These are phyloP conservation scores for Cetonia aurata DNA, from an alignment of 2,888 invertebrate genomes.

Conservation along the genomic window DNA sequence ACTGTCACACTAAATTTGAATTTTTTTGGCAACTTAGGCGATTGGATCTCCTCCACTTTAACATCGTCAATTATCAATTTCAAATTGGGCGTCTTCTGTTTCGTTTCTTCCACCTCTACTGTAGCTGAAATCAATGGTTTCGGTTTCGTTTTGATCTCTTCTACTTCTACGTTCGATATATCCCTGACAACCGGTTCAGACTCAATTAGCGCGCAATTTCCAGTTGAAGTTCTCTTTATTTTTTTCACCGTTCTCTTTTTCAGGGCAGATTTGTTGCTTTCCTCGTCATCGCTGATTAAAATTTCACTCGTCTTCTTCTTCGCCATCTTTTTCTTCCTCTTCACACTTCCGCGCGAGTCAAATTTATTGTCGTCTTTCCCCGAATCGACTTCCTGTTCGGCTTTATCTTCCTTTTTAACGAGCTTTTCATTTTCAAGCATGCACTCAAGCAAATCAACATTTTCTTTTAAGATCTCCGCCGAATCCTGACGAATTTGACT, in stretches of 20 bases:
- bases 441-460: constrained; percentile 69
- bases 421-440: constrained; percentile 68
- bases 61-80: constrained; percentile 72
- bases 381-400: constrained; percentile 56
- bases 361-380: constrained; percentile 45
- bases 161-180: constrained; percentile 67
- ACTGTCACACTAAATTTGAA: constrained; percentile 64
- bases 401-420: constrained; percentile 52
- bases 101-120: constrained; percentile 69
- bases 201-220: constrained; percentile 47
- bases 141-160: constrained; percentile 67
- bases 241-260: constrained; percentile 57
- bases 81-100: constrained; percentile 65
- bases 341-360: constrained; percentile 54
- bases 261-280: constrained; percentile 41
- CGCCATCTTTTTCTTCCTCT: constrained; percentile 59
- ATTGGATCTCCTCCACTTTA: constrained; percentile 72
- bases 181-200: constrained; percentile 58
- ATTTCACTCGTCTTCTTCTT: constrained; percentile 59
- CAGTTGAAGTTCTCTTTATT: constrained; percentile 54
- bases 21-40: constrained; percentile 57
- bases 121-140: constrained; percentile 71
- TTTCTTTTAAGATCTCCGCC: constrained; percentile 71
- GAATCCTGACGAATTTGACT: constrained; percentile 69
- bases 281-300: constrained; percentile 49